Base-by-base conservation (phyloP, 2,113 vertebrate species). In the Mohoua ochrocephala region DNA sequence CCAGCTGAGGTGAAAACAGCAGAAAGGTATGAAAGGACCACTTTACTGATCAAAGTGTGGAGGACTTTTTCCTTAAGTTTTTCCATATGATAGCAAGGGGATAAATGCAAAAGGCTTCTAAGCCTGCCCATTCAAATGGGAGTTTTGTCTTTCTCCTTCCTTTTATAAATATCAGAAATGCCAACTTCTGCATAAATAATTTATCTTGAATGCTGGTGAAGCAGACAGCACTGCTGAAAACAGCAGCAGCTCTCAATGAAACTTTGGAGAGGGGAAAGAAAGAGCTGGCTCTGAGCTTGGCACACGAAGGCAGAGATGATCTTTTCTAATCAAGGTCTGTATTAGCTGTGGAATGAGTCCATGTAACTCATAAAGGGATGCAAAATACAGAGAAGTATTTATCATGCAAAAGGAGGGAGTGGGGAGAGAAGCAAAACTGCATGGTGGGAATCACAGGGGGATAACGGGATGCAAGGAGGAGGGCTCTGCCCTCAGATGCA, bases 111-210 rank as follows among this genome's bases (percentile, higher is more conserved):
- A 74, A 71, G 31, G n/a, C 24, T 30, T 69, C 47, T 30, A 84
- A 77, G 41, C 11, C n/a, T 59, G 24, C 4, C 20, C 41, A 37
- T 54, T 84, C 35, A 73, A 76, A 87, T 15, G 33, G 33, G 54
- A 84, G 35, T 52, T 69, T 59, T 61, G 56, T 79, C 65, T 77
- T 78, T 71, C 41, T 60, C 45, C 24, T 84, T 75, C 56, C 53
- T 78, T 94, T 90, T 86, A 77, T 65, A 92, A 88, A 74, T 31
- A 86, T 4, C 53, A 91, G 84, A 92, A 96, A 93, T 74, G 76
- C 52, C 54, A 59, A 77, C 65, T 85, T 85, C 76, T 86, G 79
- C 79, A 88, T 57, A 80, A 91, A 94, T 63, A 67, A 83, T 71
- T 84, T 68, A 35, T 85, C 50, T 50, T 28, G 57, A 90, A 88